A percentile compares a stretch with the other conserved stretches of the same genome.
Evolutionary conservation across 1,140 invertebrate species (phyloP).

Genomic region (Bicyclus anynana): DNA sequence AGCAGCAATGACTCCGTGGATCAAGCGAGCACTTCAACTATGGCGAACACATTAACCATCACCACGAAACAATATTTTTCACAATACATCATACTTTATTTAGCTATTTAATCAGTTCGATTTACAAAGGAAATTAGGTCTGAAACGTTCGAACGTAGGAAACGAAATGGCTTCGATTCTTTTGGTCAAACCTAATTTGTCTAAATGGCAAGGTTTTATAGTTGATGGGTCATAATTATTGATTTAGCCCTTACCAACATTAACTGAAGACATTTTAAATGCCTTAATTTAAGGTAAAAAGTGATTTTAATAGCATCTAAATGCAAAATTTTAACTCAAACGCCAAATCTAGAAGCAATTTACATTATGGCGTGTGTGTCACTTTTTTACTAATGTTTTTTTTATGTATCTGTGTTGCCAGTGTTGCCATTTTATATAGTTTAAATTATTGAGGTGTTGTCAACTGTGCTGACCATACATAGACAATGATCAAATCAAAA

Average conservation of each 20-base stretch:
- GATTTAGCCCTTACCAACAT: conserved; percentile 62
- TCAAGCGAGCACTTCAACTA: conserved; percentile 57
- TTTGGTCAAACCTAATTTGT: conserved; percentile 66
- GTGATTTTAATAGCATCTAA: conserved; percentile 62
- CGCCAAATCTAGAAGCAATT: conserved; percentile 75
- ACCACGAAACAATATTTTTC: conserved; percentile 33
- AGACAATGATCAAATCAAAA: no score
- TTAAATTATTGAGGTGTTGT: no score
- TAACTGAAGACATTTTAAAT: conserved; percentile 72
- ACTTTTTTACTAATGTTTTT: conserved; percentile 67
- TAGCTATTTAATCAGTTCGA: not conserved
- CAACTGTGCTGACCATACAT: no score
- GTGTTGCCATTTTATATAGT: no score
- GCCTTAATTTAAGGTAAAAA: conserved; percentile 54
- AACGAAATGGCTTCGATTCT: conserved; percentile 71
- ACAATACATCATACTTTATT: conserved; percentile 15
- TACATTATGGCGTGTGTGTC: conserved; percentile 77
- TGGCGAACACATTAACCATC: conserved; percentile 49
- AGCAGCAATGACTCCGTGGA: conserved; percentile 60
- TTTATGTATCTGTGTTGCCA: conserved; percentile 21
- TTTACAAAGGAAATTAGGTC: conserved; percentile 17
- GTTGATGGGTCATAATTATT: conserved; percentile 28
- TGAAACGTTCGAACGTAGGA: conserved; percentile 44
- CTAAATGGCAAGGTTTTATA: conserved; percentile 32
- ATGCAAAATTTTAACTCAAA: conserved; percentile 71